Evolutionary conservation across 2,113 vertebrate species (phyloP).

Genomic region (Diphyllodes magnificus): DNA sequence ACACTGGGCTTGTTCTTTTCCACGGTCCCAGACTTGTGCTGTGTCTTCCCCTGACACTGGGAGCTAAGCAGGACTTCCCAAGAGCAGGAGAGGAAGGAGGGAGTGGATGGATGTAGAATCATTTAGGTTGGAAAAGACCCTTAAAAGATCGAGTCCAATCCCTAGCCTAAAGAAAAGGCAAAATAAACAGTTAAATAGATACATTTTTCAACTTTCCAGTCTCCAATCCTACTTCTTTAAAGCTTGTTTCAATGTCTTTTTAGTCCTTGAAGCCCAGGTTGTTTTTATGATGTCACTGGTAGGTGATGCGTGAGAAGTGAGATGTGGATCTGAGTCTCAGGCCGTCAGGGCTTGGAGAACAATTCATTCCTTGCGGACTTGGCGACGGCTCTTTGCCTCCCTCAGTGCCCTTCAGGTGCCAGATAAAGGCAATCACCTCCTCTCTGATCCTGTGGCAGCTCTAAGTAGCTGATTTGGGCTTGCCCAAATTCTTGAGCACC

Average conservation of each 20-base stretch:
- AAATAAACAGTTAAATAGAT: background rate
- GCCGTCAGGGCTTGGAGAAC: background rate
- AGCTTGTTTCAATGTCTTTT: background rate
- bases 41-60: background rate
- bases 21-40: background rate
- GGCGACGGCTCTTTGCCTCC: background rate
- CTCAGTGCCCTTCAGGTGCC: background rate
- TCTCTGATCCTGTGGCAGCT: background rate
- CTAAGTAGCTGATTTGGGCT: background rate
- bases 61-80: background rate
- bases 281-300: background rate
- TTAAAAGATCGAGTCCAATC: background rate
- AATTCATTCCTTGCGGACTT: background rate
- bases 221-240: background rate
- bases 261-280: constrained; percentile 23
- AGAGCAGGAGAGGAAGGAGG: background rate
- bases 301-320: background rate
- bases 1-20: background rate
- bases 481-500: background rate
- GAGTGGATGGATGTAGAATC: background rate
- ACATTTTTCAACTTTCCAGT: background rate
- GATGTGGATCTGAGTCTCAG: background rate
- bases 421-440: background rate
- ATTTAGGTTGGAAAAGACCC: background rate
- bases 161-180: background rate